phyloP scores from a whole-genome alignment of 2,797 vertebrate species.

The Adrianichthys oophorus region DNA sequence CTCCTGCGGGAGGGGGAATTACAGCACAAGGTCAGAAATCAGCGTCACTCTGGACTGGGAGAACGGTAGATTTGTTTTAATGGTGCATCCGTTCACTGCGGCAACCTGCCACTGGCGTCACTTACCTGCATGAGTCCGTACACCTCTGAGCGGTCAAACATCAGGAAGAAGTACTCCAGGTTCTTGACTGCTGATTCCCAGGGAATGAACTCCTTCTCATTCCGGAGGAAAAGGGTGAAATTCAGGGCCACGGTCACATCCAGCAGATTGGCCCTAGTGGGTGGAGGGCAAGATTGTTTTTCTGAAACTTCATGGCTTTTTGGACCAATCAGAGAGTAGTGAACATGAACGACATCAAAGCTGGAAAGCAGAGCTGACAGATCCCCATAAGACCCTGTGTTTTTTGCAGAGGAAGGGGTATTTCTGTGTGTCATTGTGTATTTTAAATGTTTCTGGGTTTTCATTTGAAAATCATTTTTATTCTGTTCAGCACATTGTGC shows the following conservation, averaged over 20 bases:
- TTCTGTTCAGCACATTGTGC: too few species aligned
- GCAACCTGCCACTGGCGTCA: not conserved
- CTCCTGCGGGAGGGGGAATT: slow-evolving; percentile 61
- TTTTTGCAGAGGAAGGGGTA: too few species aligned
- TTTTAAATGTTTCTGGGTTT: too few species aligned
- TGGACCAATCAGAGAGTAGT: too few species aligned
- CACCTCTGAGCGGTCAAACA: slow-evolving; percentile 82
- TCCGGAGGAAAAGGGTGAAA: slow-evolving; percentile 71
- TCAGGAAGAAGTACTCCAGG: slow-evolving; percentile 68
- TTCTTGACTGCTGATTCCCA: slow-evolving; percentile 71
- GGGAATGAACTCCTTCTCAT: slow-evolving; percentile 67
- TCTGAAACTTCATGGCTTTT: too few species aligned
- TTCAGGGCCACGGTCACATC: slow-evolving; percentile 72
- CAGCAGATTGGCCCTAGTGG: slow-evolving; percentile 66
- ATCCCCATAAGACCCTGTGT: too few species aligned
- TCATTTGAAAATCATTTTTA: too few species aligned
- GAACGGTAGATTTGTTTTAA: not conserved
- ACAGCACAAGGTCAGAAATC: slow-evolving; percentile 3
- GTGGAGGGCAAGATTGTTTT: too few species aligned
- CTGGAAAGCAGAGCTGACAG: too few species aligned
- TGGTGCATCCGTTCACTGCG: not conserved
- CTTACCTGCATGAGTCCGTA: slow-evolving; percentile 77
- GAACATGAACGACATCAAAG: too few species aligned
- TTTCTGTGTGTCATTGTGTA: too few species aligned
- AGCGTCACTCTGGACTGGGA: slow-evolving; percentile 1